Base-by-base conservation (phyloP, 92 coral and sea anemone species). In the Zoanthus gigantus region DNA sequence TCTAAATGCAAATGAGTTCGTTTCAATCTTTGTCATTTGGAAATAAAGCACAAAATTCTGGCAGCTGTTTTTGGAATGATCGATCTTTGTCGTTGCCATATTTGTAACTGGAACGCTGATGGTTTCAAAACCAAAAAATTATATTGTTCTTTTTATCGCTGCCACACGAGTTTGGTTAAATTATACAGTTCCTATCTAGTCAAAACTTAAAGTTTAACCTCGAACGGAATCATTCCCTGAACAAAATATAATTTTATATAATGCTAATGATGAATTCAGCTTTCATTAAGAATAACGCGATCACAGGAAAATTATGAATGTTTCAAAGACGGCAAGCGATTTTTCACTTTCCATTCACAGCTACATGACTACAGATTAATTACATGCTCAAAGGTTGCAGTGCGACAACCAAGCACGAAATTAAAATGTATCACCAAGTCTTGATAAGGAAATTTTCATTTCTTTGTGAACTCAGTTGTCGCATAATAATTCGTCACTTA, bases 381-480 rank as follows among this genome's bases (percentile, higher is more conserved):
- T 77, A 10, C 77, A 7, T n/a, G 30, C 14, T 45, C 7, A 23
- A 30, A 18, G 28, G 9, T 44, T 34, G 46, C 46, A 3, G 16
- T 13, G 4, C 7, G 0, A 14, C n/a, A 9, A 29, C 6, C 12
- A 9, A 50, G 42, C 1, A 29, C 8, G 1, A 29, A 53, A 6
- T 15, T 13, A 77, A 54, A 13, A 28, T 7, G 63, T 12, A 13
- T 14, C 47, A 31, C n/a, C 11, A 34, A 52, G 7, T 11, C 52
- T 29, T 31, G 65, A 76, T 52, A 76, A 76, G 65, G 58, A 76
- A 76, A 31, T 54, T 30, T 77, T 66, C 42, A 18, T 28, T 13
- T 53, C 28, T n/a, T n/a, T 52, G 12, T 32, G 66, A 10, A 54
- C 10, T 52, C 23, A 29, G 30, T 54, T 30, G 29, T 44, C 65